Percentiles rank a stretch among this genome's conserved stretches.
These are phyloP conservation scores for Linurgus olivaceus DNA, from an alignment of 2,797 vertebrate species.

Conservation along the genomic window DNA sequence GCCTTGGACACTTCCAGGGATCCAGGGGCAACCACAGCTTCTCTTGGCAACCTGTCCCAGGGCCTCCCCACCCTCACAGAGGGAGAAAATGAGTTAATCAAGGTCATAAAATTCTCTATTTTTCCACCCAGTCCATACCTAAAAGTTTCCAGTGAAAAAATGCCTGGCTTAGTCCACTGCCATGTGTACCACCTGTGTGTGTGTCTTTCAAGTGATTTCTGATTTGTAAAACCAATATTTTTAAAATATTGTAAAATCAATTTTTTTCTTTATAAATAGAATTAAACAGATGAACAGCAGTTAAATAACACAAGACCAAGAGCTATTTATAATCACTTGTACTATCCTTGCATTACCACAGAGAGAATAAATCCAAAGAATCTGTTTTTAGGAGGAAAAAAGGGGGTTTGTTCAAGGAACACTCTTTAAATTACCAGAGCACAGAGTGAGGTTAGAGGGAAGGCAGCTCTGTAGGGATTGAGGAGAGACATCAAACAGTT, in stretches of 20 bases:
- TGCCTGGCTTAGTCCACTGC: background rate
- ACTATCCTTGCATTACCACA: background rate
- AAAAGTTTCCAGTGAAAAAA: background rate
- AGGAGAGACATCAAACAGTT: background rate
- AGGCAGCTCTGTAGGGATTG: background rate
- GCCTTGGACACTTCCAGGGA: background rate
- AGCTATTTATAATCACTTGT: background rate
- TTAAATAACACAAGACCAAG: background rate
- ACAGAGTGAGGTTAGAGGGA: background rate
- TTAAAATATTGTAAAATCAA: background rate
- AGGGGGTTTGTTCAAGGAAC: background rate
- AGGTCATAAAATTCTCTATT: background rate
- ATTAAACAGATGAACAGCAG: background rate
- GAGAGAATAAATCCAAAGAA: background rate
- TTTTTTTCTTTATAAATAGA: background rate
- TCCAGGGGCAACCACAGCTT: background rate
- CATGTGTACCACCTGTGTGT: fast-evolving
- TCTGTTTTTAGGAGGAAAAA: background rate
- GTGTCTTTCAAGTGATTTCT: background rate
- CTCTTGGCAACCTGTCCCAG: background rate
- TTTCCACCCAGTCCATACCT: background rate
- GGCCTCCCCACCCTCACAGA: fast-evolving
- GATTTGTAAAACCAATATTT: background rate
- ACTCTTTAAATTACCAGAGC: background rate
- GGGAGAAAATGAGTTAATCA: background rate